These are phyloP conservation scores for Heterodera carotae DNA, from an alignment of 1,140 invertebrate genomes.

Conservation along the genomic window DNA sequence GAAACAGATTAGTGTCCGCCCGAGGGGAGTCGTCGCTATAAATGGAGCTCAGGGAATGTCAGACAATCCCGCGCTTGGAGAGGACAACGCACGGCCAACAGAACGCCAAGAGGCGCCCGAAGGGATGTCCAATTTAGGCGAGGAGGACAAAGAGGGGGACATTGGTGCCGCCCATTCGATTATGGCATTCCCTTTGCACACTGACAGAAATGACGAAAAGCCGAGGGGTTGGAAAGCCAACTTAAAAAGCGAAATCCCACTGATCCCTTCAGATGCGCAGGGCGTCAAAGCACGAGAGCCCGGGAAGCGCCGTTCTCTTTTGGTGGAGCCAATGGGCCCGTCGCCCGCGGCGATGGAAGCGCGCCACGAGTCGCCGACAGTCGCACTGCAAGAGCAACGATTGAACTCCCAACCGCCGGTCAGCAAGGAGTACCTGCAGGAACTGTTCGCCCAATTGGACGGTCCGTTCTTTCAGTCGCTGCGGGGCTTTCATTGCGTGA, in stretches of 20 bases:
- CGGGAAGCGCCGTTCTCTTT: conserved; percentile 38
- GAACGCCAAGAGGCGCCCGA: not conserved
- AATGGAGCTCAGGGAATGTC: not conserved
- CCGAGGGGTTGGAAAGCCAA: not conserved
- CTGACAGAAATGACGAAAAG: conserved; percentile 2
- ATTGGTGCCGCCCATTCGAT: too few species aligned
- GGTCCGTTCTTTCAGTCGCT: conserved; percentile 21
- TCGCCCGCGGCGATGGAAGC: not conserved
- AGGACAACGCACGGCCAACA: not conserved
- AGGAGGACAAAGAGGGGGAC: not conserved
- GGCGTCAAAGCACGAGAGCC: too few species aligned
- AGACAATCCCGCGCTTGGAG: not conserved
- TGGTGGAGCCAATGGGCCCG: conserved; percentile 13
- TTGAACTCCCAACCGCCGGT: conserved; percentile 38
- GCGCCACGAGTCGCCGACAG: conserved; percentile 33
- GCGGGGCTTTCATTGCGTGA: too few species aligned
- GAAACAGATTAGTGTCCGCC: not conserved
- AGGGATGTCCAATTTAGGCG: too few species aligned
- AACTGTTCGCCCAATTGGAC: conserved; percentile 53
- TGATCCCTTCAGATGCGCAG: too few species aligned
- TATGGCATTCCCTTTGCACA: too few species aligned
- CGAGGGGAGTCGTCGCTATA: not conserved
- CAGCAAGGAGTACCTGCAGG: conserved; percentile 54
- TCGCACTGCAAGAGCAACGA: conserved; percentile 17
- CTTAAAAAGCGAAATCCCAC: too few species aligned